Base-by-base conservation (phyloP, 2,113 vertebrate genomes). In the Stegastes partitus region DNA sequence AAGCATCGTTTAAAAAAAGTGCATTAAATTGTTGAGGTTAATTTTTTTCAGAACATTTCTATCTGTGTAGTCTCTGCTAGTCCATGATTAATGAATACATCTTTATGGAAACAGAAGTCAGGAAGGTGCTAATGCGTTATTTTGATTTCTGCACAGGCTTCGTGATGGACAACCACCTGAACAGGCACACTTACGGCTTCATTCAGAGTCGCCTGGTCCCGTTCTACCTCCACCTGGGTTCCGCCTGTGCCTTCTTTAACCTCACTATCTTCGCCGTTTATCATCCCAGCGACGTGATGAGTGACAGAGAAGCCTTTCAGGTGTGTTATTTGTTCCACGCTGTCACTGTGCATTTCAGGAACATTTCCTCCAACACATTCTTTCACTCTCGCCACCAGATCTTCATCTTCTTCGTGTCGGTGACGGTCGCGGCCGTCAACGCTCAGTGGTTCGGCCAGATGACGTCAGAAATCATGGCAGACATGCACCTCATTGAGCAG, bases 181-280 rank as follows among this genome's bases (percentile, higher is more conserved):
- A 95, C 86, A 91, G 93, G 87, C 95, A 96, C 87, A 95, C 94
- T 0, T 95, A 89, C 0, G 93, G 95, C 19, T 95, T 93, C 67
- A 95, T 96, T 77, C 94, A 95, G 87, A 94, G 93, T 0, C 58
- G 93, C 8, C 95, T 96, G 15, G 96, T 96, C 65, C 96, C 96
- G 0, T 96, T 94, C 69, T 96, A 95, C 81, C 95, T 95, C 82
- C 94, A 95, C 85, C 82, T 95, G 15, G 79, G 94, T 49, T 96
- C 95, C 1, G 82, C 91, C 2, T 96, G 95, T 2, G 95, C 96
- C 44, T 96, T 96, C 93, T 88, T 96, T 79, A 96, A 95, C 87
- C 95, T 96, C 65, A 86, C 93, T 0, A 92, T 96, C 16, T 96
- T 94, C 26, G 91, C 95, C 2, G 79, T 94, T 76, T 92, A 92